Conservation (phyloP, 1,140 invertebrate genomes). For the Micrasema longulum region DNA sequence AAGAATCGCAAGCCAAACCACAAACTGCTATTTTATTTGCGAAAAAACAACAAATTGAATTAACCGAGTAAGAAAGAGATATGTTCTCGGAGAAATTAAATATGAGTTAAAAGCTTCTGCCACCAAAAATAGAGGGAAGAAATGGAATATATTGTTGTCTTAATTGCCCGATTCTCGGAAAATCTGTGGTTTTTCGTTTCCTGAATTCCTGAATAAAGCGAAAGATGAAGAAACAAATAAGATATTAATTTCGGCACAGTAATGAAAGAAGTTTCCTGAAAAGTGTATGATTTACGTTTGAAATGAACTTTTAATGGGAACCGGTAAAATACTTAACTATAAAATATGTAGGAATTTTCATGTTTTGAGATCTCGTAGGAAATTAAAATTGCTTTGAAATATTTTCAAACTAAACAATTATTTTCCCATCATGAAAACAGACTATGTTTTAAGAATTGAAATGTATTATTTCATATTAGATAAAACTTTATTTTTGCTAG, state of each 20-base stretch:
- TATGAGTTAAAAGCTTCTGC: conserved; percentile 38
- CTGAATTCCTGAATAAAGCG: not conserved
- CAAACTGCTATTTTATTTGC: conserved; percentile 16
- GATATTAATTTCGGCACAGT: too few relatives aligned
- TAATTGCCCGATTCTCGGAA: conserved; percentile 11
- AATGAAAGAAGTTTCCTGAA: not conserved
- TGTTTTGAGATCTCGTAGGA: not conserved
- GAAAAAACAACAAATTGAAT: conserved; percentile 41
- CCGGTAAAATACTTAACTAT: not conserved
- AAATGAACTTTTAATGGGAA: too few relatives aligned
- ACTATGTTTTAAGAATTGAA: too few relatives aligned
- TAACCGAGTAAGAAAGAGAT: conserved; percentile 37
- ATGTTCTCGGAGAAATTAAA: conserved; percentile 44
- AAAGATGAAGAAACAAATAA: too few relatives aligned
- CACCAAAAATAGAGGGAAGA: not conserved
- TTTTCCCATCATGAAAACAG: not conserved
- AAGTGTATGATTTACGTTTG: not conserved
- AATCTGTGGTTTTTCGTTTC: not conserved
- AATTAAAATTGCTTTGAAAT: not conserved
- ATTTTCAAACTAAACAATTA: not conserved
- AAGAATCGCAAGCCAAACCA: not conserved
- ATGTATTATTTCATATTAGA: too few relatives aligned
- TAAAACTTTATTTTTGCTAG: too few relatives aligned
- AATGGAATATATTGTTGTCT: conserved; percentile 21
- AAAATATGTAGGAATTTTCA: not conserved